These are phyloP conservation scores for Vulpes vulpes DNA, from an alignment of 2,113 vertebrate species.

Conservation along the genomic window DNA sequence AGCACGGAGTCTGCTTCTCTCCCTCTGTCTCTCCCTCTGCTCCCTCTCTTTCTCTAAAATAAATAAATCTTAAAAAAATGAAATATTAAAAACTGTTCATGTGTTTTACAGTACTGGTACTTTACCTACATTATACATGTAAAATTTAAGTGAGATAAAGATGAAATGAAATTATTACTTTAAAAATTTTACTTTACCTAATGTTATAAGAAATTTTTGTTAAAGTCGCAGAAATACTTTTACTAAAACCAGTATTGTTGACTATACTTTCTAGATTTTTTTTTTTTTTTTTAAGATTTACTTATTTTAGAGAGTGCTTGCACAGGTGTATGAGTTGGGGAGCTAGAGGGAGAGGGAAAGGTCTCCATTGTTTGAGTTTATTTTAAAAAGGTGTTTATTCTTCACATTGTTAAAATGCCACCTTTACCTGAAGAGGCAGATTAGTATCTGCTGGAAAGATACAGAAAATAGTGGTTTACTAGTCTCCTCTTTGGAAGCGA, in stretches of 20 bases:
- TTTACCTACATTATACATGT: not conserved
- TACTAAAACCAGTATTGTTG: not conserved
- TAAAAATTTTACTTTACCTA: slow-evolving; percentile 32
- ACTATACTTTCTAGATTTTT: not conserved
- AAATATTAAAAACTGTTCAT: not conserved
- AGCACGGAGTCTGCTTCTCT: not conserved
- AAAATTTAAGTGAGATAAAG: slow-evolving; percentile 11
- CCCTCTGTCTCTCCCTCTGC: not conserved
- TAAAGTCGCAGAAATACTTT: not conserved
- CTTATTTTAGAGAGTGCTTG: not conserved
- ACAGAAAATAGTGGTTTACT: not conserved
- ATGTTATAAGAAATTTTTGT: not conserved
- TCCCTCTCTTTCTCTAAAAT: not conserved
- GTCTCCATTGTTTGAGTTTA: not conserved
- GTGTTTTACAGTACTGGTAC: not conserved
- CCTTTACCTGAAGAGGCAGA: not conserved
- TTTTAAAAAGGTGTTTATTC: slow-evolving; percentile 47
- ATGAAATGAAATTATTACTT: slow-evolving; percentile 29
- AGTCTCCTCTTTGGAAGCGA: not conserved
- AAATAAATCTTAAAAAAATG: not conserved
- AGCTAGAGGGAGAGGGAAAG: not conserved
- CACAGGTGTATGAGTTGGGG: not conserved
- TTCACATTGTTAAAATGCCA: not conserved
- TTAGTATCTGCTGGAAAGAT: not conserved
- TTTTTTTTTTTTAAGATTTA: not conserved